A percentile compares a stretch with the other conserved stretches of the same genome.
Evolutionary conservation across 2,888 invertebrate species (phyloP).

Genomic region (Oligia latruncula): DNA sequence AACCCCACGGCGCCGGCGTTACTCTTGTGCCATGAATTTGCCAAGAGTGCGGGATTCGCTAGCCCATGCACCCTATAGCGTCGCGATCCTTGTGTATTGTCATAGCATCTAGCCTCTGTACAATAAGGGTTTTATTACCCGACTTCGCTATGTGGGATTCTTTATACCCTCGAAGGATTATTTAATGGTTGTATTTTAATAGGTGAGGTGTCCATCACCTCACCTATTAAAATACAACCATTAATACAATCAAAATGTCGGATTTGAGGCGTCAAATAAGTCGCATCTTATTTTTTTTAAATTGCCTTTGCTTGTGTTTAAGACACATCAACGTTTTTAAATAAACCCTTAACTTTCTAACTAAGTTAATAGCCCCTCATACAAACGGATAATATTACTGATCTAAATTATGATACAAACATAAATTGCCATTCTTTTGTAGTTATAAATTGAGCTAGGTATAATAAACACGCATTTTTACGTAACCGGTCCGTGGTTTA

Average conservation of each 20-base stretch:
- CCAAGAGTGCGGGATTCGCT: not conserved
- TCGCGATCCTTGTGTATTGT: not conserved
- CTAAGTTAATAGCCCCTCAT: not conserved
- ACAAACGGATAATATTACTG: not conserved
- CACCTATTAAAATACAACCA: too few relatives aligned
- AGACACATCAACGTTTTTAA: not conserved
- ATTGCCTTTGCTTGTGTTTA: not conserved
- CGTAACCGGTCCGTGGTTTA: constrained; percentile 35
- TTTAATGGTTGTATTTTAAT: not conserved
- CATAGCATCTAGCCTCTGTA: not conserved
- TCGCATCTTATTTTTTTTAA: not conserved
- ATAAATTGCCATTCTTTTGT: constrained; percentile 4
- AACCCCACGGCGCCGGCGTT: not conserved
- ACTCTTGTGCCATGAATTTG: not conserved
- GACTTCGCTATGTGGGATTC: not conserved
- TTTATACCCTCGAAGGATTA: not conserved
- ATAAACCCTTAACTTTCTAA: not conserved
- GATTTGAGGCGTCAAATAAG: not conserved
- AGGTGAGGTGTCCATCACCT: not conserved
- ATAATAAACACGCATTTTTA: constrained; percentile 45
- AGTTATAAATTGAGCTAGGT: constrained; percentile 13
- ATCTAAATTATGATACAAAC: constrained; percentile 10
- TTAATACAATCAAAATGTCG: not conserved
- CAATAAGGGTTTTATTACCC: not conserved
- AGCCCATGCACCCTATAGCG: not conserved